Evolutionary conservation across 2,113 vertebrate species (phyloP).

Genomic region (Sinocyclocheilus anophthalmus): DNA sequence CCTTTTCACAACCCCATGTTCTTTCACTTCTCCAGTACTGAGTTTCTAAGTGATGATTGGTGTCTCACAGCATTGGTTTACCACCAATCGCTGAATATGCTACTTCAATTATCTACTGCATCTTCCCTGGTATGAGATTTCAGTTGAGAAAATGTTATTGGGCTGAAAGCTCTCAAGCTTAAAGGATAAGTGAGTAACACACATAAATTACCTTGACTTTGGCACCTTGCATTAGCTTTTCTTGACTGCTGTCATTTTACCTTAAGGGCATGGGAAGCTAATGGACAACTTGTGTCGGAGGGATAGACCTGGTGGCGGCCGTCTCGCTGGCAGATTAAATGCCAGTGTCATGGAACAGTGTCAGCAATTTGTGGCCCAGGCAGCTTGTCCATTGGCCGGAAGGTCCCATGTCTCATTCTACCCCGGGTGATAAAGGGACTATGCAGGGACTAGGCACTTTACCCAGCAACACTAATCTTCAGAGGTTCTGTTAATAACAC

Average conservation of each 20-base stretch:
- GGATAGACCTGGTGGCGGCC: conserved; percentile 17
- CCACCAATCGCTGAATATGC: neutral
- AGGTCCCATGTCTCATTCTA: neutral
- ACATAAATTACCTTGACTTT: conserved; percentile 38
- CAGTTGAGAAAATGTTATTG: conserved; percentile 23
- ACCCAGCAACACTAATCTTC: neutral
- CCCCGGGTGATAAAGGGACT: neutral
- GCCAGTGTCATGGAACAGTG: conserved; percentile 37
- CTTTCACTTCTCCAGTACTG: neutral
- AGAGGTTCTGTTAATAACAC: neutral
- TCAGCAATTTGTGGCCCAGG: conserved; percentile 43
- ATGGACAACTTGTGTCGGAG: conserved; percentile 43
- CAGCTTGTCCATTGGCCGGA: conserved; percentile 14
- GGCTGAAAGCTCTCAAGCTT: conserved; percentile 31
- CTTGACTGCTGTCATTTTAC: conserved; percentile 25
- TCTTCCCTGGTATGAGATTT: conserved; percentile 24
- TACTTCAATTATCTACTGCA: neutral
- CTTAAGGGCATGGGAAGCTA: conserved; percentile 38
- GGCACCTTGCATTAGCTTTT: conserved; percentile 36
- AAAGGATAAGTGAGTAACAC: conserved; percentile 39
- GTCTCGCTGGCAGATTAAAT: conserved; percentile 34
- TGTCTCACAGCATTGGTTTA: neutral
- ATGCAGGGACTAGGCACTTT: neutral
- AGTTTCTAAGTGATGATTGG: neutral
- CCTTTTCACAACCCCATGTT: neutral